Conservation (phyloP, 2,113 vertebrate species). For the Erinaceus europaeus region DNA sequence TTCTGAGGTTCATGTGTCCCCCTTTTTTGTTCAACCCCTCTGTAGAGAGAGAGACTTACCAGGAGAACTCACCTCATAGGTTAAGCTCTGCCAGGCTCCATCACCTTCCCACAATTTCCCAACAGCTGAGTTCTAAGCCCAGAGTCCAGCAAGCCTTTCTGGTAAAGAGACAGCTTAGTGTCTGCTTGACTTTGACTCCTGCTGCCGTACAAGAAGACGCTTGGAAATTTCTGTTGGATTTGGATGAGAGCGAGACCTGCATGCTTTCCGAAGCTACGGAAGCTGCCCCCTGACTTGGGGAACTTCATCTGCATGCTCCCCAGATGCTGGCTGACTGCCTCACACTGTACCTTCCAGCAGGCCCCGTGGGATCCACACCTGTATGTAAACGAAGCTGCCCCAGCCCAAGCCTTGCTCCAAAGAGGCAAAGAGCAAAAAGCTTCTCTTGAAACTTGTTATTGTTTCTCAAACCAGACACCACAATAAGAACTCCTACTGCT, state of each 20-base stretch:
- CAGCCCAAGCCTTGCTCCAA: constrained; percentile 65
- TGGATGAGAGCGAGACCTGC: constrained; percentile 78
- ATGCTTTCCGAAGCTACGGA: constrained; percentile 80
- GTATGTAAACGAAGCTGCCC: constrained; percentile 85
- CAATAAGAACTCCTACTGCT: constrained; percentile 70
- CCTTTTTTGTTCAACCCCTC: too few species aligned
- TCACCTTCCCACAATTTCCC: too few species aligned
- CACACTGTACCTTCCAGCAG: constrained; percentile 87
- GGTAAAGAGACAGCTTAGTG: constrained; percentile 59
- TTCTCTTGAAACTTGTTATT: constrained; percentile 82
- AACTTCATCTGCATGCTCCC: constrained; percentile 86
- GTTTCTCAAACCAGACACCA: constrained; percentile 78
- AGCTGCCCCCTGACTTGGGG: constrained; percentile 81
- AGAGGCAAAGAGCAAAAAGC: constrained; percentile 83
- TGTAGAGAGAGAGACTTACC: neutral
- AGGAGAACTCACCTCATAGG: too few species aligned
- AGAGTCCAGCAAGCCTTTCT: neutral
- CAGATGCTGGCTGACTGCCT: constrained; percentile 84
- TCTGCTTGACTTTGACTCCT: constrained; percentile 78
- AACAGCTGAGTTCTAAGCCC: constrained; percentile 21
- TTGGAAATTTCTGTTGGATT: constrained; percentile 81
- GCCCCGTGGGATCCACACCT: constrained; percentile 83
- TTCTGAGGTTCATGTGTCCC: too few species aligned
- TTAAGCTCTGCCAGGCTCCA: too few species aligned
- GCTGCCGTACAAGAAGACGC: constrained; percentile 64